Conservation (phyloP, 2,888 invertebrate genomes). For the Leptinotarsa juncta region DNA sequence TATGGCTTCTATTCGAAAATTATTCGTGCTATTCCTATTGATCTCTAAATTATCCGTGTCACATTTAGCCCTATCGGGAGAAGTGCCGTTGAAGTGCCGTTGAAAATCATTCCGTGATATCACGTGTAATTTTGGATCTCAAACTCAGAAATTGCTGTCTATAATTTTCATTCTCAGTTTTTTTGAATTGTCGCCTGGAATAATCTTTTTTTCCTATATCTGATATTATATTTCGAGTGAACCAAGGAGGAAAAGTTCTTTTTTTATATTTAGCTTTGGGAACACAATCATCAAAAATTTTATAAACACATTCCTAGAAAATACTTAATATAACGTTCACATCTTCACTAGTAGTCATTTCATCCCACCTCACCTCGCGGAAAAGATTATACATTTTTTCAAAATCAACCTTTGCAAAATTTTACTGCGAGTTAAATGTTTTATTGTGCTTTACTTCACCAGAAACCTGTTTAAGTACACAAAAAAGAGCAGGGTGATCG, state of each 20-base stretch:
- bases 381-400: constrained; percentile 10
- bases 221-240: constrained; percentile 14
- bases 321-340: not conserved
- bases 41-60: constrained; percentile 13
- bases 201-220: constrained; percentile 16
- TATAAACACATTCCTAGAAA: constrained; percentile 17
- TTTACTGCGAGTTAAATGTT: constrained; percentile 20
- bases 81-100: not conserved
- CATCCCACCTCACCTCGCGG: not conserved
- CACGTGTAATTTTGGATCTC: not conserved
- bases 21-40: not conserved
- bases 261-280: constrained; percentile 18
- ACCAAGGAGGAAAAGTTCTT: constrained; percentile 16
- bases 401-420: constrained; percentile 10
- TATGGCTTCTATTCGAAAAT: no score
- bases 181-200: constrained; percentile 21
- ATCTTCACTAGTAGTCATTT: not conserved
- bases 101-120: no score
- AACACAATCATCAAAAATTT: constrained; percentile 12
- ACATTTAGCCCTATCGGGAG: constrained; percentile 6
- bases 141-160: constrained; percentile 8
- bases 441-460: constrained; percentile 2
- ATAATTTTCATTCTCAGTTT: not conserved
- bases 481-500: constrained; percentile 16
- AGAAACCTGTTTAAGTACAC: not conserved